Evolutionary conservation across 2,113 vertebrate species (phyloP).

Genomic region (Brienomyrus brachyistius): DNA sequence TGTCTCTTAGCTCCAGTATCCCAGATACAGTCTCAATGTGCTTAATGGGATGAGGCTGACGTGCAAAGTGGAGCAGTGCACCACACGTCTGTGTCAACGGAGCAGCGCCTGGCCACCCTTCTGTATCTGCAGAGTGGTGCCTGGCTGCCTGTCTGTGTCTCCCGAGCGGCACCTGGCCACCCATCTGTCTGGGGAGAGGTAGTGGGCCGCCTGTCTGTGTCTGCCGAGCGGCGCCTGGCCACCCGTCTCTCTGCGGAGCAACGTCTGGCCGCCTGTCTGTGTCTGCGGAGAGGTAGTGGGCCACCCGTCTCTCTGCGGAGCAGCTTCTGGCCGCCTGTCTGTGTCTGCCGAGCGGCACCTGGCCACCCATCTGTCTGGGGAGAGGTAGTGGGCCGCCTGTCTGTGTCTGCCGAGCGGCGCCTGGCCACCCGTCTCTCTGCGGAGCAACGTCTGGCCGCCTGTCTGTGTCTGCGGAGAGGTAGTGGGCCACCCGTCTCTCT

Average conservation of each 20-base stretch:
- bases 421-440: background rate
- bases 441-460: too few relatives aligned
- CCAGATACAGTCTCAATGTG: conserved; percentile 38
- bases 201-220: too few relatives aligned
- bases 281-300: too few relatives aligned
- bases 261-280: too few relatives aligned
- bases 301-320: too few relatives aligned
- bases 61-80: background rate
- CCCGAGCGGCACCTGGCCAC: background rate
- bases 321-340: background rate
- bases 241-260: background rate
- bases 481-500: too few relatives aligned
- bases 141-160: background rate
- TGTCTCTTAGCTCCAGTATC: conserved; percentile 39
- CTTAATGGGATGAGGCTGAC: conserved; percentile 32
- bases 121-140: background rate
- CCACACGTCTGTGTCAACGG: background rate
- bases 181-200: background rate
- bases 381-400: too few relatives aligned
- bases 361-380: background rate
- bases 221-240: background rate
- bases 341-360: background rate
- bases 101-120: background rate
- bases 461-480: too few relatives aligned
- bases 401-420: too few relatives aligned